Conservation (phyloP, 2,888 invertebrate species). For the Agapostemon virescens region DNA sequence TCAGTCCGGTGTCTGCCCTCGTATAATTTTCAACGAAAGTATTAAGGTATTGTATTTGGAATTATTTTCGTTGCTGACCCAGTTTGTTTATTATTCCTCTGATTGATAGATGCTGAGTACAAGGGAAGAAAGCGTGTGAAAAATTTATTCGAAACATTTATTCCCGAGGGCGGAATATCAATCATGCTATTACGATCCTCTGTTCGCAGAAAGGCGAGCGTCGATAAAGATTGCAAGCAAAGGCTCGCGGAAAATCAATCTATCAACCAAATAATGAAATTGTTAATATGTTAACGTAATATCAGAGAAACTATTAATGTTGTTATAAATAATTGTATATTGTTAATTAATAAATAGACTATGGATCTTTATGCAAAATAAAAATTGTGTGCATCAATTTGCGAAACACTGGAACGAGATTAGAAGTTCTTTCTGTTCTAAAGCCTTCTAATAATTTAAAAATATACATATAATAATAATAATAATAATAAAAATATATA, state of each 20-base stretch:
- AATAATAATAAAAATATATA: no score
- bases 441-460: no score
- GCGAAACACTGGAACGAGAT: no score
- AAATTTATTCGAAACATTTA: slow-evolving; percentile 33
- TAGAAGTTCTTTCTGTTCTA: no score
- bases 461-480: no score
- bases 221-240: not conserved
- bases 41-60: slow-evolving; percentile 20
- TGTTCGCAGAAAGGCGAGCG: not conserved
- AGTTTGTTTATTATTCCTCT: slow-evolving; percentile 18
- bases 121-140: slow-evolving; percentile 23
- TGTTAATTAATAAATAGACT: no score
- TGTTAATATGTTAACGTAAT: not conserved
- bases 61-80: slow-evolving; percentile 29
- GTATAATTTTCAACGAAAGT: slow-evolving; percentile 33
- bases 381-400: no score
- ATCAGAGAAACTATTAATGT: not conserved
- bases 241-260: not conserved
- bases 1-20: slow-evolving; percentile 2
- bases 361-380: no score
- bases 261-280: not conserved
- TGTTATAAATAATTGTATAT: no score
- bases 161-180: slow-evolving; percentile 1
- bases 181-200: not conserved
- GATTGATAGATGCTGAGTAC: not conserved